Base-by-base conservation (phyloP, 2,797 vertebrate genomes). In the Sebastes hubbsi region DNA sequence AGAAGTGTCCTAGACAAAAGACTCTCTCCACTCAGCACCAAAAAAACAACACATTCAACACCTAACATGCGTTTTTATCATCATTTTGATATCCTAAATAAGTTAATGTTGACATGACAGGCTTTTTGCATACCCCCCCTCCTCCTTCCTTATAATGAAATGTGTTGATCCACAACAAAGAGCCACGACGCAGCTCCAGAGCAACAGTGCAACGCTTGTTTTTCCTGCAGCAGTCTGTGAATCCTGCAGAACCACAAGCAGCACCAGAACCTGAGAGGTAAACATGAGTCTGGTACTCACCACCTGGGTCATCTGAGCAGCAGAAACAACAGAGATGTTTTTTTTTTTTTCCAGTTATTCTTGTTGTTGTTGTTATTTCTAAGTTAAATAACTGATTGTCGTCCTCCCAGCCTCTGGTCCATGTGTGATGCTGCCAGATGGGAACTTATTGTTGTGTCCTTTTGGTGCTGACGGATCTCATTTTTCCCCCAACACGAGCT, bases 271-370 rank as follows among this genome's bases (percentile, higher is more conserved):
- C 29, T 22, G 18, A 3, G 34, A 67, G 62, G 66, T 72, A 77
- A 82, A 75, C 76, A 65, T 1, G 49, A 38, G 36, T 74, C 80
- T 72, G 85, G 85, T 90, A 95, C 95, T 96, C 92, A 96, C 95
- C 95, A 92, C 94, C 93, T 93, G 92, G 87, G 81, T 86, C 88
- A 77, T 66, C 88, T 79, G 87, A 82, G 85, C 89, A 83, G 88
- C 18, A 74, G 79, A 69, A 61, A 58, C 60, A 79, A 79, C 25
- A 9, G 59, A 77, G 68, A 62, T 68, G 69, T 69, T 89, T 54
- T 75, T 89, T 54, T 69, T 89, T 54, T 75, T 89, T 54, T 75
- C 42, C 56, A 29, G 46, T 8, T 42, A 6, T 83, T 0, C 16
- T 70, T 46, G 55, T 63, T 16, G 8, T 42, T 62, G 20, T 70